A percentile compares a stretch with the other conserved stretches of the same genome.
Evolutionary conservation across 2,797 vertebrate genomes (phyloP).

Genomic region (Xiphorhynchus erythropygius): DNA sequence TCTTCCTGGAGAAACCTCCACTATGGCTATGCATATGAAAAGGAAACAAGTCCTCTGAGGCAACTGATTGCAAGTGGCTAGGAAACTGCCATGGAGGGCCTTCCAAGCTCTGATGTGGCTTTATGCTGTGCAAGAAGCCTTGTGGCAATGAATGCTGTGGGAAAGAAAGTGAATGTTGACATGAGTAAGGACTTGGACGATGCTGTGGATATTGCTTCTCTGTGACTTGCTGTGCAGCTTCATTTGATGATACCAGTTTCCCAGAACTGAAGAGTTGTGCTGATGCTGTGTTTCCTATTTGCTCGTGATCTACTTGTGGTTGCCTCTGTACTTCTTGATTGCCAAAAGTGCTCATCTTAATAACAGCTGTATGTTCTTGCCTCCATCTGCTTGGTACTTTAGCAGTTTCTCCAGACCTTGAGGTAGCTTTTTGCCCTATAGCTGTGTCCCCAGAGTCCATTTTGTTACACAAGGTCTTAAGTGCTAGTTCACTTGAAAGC

Average conservation of each 20-base stretch:
- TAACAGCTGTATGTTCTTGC: constrained; percentile 87
- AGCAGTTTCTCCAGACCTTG: constrained; percentile 88
- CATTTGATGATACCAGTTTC: constrained; percentile 82
- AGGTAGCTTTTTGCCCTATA: constrained; percentile 88
- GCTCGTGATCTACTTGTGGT: constrained; percentile 84
- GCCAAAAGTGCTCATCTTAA: constrained; percentile 89
- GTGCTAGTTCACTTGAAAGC: constrained; percentile 85
- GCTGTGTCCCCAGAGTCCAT: constrained; percentile 92
- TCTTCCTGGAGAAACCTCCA: constrained; percentile 88
- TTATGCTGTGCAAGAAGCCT: constrained; percentile 88
- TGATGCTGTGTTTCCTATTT: constrained; percentile 79
- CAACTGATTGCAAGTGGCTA: constrained; percentile 85
- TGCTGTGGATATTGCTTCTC: constrained; percentile 85
- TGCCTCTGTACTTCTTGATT: constrained; percentile 84
- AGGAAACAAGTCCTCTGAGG: constrained; percentile 92
- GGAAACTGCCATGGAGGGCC: constrained; percentile 91
- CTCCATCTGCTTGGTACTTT: constrained; percentile 89
- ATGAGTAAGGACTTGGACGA: constrained; percentile 86
- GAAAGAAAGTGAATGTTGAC: constrained; percentile 90
- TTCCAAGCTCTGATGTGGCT: constrained; percentile 92
- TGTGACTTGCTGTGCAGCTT: constrained; percentile 79
- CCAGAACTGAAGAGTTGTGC: constrained; percentile 87
- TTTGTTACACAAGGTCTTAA: constrained; percentile 79
- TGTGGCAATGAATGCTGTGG: constrained; percentile 90
- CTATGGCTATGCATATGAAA: constrained; percentile 87